A percentile compares a stretch with the other conserved stretches of the same genome.
These are phyloP conservation scores for Trichechus manatus DNA, from an alignment of 2,113 vertebrate genomes.

Conservation along the genomic window DNA sequence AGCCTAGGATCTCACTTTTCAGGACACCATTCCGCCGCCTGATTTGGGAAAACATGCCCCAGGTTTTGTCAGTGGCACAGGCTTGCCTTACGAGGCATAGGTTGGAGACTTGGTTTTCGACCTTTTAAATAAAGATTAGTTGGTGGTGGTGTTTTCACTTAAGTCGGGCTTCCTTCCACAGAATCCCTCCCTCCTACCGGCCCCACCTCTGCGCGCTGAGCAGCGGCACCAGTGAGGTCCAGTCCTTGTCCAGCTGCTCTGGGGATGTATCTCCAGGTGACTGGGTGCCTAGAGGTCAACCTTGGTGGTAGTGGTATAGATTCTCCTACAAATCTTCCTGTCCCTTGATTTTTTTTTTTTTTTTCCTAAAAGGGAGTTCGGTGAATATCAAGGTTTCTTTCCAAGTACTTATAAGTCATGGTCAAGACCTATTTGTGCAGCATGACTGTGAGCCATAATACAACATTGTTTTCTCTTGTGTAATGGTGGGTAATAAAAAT, in stretches of 20 bases:
- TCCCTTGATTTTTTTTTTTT: not conserved
- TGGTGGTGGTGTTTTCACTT: not conserved
- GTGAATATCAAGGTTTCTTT: not conserved
- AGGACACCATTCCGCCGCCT: not conserved
- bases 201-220: accelerated
- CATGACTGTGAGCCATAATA: not conserved
- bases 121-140: not conserved
- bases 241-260: not conserved
- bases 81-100: not conserved
- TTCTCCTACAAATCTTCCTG: not conserved
- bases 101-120: not conserved
- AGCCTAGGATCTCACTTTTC: not conserved
- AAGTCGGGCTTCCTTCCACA: not conserved
- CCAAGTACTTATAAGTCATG: not conserved
- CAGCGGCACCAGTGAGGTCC: accelerated
- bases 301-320: not conserved
- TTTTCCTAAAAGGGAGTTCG: not conserved
- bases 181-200: not conserved
- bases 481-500: not conserved
- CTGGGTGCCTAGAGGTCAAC: too few relatives aligned
- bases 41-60: not conserved
- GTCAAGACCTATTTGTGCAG: not conserved
- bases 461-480: not conserved
- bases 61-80: not conserved
- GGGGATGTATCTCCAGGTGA: not conserved